Base-by-base conservation (phyloP, 2,113 vertebrate species). In the Eupsittula cactorum region DNA sequence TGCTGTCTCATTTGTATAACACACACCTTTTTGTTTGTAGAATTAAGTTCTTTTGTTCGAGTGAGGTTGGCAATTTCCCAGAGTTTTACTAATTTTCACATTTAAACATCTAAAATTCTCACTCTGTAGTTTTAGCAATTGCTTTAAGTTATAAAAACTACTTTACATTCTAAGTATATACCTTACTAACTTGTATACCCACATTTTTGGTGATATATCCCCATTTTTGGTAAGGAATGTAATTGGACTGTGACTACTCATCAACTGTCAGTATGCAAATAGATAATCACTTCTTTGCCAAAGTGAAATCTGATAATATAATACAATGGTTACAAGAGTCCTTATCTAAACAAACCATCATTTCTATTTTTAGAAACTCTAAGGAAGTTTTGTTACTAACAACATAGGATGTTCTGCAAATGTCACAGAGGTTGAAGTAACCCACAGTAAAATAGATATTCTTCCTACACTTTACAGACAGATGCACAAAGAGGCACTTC, bases 301-400 rank as follows among this genome's bases (percentile, higher is more conserved):
- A 41, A 87, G 14, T 79, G 84, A 93, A 89, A 95, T 86, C 20
- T 1, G 4, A 91, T 73, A 64, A 35, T 28, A 57, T 82, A 79
- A 65, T 69, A 14, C 47, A 73, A 50, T 28, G 27, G 37, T 64
- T 93, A 16, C 39, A 47, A 59, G n/a, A 68, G 39, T 64, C 57
- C 24, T 79, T 35, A 11, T 74, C 31, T 67, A 78, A 68, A 75
- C 25, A 75, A 89, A 28, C 37, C 33, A 69, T 47, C 10, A 49
- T 57, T 73, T 91, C 20, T 91, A 42, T 59, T 85, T 94, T 85
- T 79, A 90, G 84, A 93, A 91, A 74, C 46, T 31, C 44, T 64
- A 55, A 82, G 91, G 77, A 95, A 87, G 89, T 73, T 86, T 82
- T 95, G 88, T 93, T 95, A 79, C 69, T 89, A 91, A 65, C 88